Evolutionary conservation across 2,113 vertebrate genomes (phyloP).

Genomic region (human (Homo sapiens)): GRCh38 chr2:183861501-183862000

Average conservation of each 20-base stretch:
- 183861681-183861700: neutral
- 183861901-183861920: neutral
- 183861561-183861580: neutral
- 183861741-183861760: neutral
- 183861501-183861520: neutral
- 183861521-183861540: neutral
- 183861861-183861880: neutral
- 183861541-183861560: neutral
- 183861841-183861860: neutral
- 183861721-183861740: neutral
- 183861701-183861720: neutral
- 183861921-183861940: neutral
- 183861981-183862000: neutral
- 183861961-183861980: neutral
- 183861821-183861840: neutral
- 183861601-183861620: neutral
- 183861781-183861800: neutral
- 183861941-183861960: neutral
- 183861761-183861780: neutral
- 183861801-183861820: neutral
- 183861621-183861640: neutral
- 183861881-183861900: neutral
- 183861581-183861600: neutral
- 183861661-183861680: neutral
- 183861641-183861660: neutral